Evolutionary conservation across 2,113 vertebrate species (phyloP).

Genomic region (Elephantulus edwardii): DNA sequence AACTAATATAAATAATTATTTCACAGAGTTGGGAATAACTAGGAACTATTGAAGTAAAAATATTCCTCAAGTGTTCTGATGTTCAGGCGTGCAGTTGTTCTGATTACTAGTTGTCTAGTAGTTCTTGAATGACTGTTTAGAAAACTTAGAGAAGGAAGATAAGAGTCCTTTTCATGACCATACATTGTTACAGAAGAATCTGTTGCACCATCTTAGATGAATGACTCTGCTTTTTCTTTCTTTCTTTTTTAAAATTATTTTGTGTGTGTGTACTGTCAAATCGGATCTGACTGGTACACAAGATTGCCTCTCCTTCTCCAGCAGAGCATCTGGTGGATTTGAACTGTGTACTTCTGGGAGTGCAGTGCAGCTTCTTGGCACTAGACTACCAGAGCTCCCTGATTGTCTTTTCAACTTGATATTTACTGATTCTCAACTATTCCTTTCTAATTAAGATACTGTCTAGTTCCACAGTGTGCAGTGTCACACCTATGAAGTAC

Average conservation of each 20-base stretch:
- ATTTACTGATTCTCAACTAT: background rate
- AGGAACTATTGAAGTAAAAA: constrained; percentile 1
- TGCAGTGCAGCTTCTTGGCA: no score
- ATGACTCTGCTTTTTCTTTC: background rate
- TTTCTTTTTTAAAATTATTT: no score
- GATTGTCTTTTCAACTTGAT: background rate
- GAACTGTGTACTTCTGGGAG: no score
- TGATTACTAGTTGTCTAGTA: background rate
- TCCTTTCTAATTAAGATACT: background rate
- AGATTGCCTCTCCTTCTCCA: no score
- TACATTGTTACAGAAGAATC: background rate
- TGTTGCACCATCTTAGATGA: background rate
- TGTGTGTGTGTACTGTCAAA: no score
- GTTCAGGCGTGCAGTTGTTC: background rate
- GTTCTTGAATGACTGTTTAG: background rate
- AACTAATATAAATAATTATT: background rate
- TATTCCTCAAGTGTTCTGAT: background rate
- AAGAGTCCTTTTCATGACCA: no score
- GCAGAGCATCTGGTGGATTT: no score
- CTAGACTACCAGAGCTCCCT: no score
- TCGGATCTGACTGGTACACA: no score
- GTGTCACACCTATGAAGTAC: background rate
- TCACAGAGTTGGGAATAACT: constrained; percentile 8
- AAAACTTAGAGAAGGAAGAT: background rate
- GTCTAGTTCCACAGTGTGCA: background rate